Evolutionary conservation across 2,797 vertebrate genomes (phyloP).

Genomic region (Gymnothorax javanicus): DNA sequence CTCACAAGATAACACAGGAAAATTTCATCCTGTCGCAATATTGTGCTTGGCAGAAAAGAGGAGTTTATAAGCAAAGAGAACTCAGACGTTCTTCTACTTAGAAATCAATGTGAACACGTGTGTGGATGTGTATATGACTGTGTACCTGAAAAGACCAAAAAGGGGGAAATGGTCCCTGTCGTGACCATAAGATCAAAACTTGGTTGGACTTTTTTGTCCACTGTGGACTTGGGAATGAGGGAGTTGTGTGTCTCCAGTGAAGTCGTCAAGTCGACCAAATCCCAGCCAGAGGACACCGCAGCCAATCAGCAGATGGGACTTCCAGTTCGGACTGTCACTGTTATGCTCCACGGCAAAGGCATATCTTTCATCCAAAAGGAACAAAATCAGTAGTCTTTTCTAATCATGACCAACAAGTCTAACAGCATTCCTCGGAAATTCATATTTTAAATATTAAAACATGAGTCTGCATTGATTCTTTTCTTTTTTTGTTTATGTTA

Average conservation of each 20-base stretch:
- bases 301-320: background rate
- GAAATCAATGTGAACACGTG: constrained; percentile 25
- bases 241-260: background rate
- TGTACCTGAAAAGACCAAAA: constrained; percentile 13
- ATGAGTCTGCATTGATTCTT: constrained; percentile 16
- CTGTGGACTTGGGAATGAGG: background rate
- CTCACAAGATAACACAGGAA: background rate
- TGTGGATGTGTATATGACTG: constrained; percentile 22
- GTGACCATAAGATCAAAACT: constrained; percentile 13
- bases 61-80: constrained; percentile 45
- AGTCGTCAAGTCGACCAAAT: background rate
- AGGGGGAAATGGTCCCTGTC: background rate
- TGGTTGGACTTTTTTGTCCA: constrained; percentile 34
- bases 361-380: background rate
- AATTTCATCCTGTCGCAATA: constrained; percentile 26
- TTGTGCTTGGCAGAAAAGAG: constrained; percentile 39
- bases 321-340: background rate
- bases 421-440: constrained; percentile 3
- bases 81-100: constrained; percentile 32
- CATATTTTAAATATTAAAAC: constrained; percentile 37
- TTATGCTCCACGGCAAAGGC: background rate
- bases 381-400: background rate
- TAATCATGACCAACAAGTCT: background rate
- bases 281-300: background rate
- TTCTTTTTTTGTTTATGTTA: background rate